These are phyloP conservation scores for Gobius niger DNA, from an alignment of 2,113 vertebrate species.

Conservation along the genomic window DNA sequence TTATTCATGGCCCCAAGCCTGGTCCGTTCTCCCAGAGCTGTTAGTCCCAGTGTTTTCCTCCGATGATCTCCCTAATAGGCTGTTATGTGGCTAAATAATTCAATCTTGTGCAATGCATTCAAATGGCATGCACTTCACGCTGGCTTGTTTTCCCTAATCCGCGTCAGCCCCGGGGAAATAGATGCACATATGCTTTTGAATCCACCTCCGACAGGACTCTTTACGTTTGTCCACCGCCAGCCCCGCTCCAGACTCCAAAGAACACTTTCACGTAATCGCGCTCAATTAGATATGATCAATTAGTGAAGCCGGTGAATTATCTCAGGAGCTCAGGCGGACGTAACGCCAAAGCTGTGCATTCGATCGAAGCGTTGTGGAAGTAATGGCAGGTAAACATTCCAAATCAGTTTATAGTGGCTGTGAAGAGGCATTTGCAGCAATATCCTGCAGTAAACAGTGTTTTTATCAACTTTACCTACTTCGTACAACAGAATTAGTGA, in stretches of 20 bases:
- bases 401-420: neutral
- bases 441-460: too few relatives aligned
- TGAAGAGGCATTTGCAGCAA: too few relatives aligned
- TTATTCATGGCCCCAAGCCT: neutral
- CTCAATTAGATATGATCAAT: conserved; percentile 28
- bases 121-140: neutral
- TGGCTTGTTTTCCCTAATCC: neutral
- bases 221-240: neutral
- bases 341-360: conserved; percentile 8
- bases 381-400: conserved; percentile 8
- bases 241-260: neutral
- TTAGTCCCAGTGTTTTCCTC: neutral
- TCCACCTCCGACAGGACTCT: neutral
- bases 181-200: neutral
- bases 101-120: neutral
- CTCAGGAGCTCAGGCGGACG: conserved; percentile 6
- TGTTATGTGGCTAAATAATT: neutral
- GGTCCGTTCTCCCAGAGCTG: neutral
- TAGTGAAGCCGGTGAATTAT: conserved; percentile 26
- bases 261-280: conserved; percentile 19
- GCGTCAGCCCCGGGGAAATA: neutral
- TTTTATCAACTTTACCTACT: too few relatives aligned
- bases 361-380: conserved; percentile 23
- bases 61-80: conserved; percentile 1
- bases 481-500: too few relatives aligned